Evolutionary conservation across 2,797 vertebrate species (phyloP).

Genomic region (Macropodus opercularis): DNA sequence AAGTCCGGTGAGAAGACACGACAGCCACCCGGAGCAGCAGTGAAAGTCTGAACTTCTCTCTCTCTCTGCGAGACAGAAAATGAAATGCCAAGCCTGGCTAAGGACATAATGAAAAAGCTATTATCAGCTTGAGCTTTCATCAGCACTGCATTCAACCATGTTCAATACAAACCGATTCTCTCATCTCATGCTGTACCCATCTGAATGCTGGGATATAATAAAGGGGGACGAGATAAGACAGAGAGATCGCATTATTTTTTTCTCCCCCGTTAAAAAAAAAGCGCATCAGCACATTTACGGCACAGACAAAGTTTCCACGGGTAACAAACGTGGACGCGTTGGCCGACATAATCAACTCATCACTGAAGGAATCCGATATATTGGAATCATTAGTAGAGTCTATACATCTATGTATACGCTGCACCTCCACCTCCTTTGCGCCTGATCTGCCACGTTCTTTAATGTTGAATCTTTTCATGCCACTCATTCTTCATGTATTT

Average conservation of each 20-base stretch:
- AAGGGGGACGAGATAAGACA: constrained; percentile 48
- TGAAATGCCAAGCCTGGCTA: constrained; percentile 63
- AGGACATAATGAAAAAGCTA: constrained; percentile 75
- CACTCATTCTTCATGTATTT: constrained; percentile 28
- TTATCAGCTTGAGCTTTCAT: constrained; percentile 76
- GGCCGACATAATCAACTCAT: constrained; percentile 4
- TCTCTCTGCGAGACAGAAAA: constrained; percentile 47
- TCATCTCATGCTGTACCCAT: constrained; percentile 54
- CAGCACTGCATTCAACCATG: constrained; percentile 71
- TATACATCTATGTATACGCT: not conserved
- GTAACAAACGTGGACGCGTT: not conserved
- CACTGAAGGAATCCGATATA: not conserved
- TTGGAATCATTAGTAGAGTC: constrained; percentile 1
- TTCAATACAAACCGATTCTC: constrained; percentile 72
- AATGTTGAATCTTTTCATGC: not conserved
- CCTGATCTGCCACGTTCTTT: not conserved
- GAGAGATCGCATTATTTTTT: constrained; percentile 37
- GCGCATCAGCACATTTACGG: constrained; percentile 62
- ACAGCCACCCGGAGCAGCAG: constrained; percentile 13
- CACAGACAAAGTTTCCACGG: constrained; percentile 19
- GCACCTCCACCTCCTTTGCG: not conserved
- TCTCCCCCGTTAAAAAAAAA: constrained; percentile 22
- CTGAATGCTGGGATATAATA: constrained; percentile 61
- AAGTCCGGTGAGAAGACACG: constrained; percentile 20
- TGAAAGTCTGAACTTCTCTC: constrained; percentile 42